Evolutionary conservation across 2,113 vertebrate species (phyloP).

Genomic region (Saccopteryx bilineata): DNA sequence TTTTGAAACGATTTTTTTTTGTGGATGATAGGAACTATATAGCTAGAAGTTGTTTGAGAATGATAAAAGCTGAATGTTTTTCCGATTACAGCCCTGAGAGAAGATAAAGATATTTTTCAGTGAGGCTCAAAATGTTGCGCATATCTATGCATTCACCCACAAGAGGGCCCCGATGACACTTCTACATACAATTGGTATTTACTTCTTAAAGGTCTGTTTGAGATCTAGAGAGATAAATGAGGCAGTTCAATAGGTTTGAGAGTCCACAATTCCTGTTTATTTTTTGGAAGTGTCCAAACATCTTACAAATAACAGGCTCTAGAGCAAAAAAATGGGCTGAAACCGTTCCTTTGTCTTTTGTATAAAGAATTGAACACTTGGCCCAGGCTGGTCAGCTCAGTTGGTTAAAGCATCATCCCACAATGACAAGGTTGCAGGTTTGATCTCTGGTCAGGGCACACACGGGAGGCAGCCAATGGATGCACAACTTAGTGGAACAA

Average conservation of each 20-base stretch:
- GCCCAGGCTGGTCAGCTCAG: no score
- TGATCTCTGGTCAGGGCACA: no score
- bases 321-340: background rate
- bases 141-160: background rate
- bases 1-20: slow-evolving; percentile 3
- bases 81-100: background rate
- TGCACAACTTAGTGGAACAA: no score
- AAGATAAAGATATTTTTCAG: slow-evolving; percentile 17
- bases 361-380: background rate
- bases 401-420: no score
- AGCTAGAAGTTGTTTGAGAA: background rate
- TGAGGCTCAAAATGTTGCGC: background rate
- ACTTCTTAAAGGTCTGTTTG: slow-evolving; percentile 6
- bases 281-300: background rate
- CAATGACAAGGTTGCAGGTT: no score
- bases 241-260: background rate
- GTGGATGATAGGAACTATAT: background rate
- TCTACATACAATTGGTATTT: slow-evolving; percentile 2
- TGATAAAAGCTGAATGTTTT: background rate
- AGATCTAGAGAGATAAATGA: background rate
- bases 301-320: background rate
- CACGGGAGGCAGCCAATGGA: no score
- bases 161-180: background rate
- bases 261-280: background rate
- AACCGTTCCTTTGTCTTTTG: background rate